Evolutionary conservation across 1,140 invertebrate genomes (phyloP).

Genomic region (Macrotrachela quadricornifera): DNA sequence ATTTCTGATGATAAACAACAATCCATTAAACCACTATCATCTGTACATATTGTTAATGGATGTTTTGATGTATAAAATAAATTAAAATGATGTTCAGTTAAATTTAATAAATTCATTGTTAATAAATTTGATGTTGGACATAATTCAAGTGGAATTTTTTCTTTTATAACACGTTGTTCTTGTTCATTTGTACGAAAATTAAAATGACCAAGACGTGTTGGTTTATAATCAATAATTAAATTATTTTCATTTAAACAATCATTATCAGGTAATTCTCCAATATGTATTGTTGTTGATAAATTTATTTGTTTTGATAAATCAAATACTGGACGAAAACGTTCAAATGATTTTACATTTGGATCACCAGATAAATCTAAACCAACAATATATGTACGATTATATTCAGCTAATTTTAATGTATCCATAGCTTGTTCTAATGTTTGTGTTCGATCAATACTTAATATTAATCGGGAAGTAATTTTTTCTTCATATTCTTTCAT

Average conservation of each 20-base stretch:
- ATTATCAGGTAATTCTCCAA: not conserved
- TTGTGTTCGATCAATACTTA: slow-evolving; percentile 4
- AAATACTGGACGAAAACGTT: not conserved
- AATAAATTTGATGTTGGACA: slow-evolving; percentile 8
- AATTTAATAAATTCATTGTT: not conserved
- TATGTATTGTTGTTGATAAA: slow-evolving; percentile 3
- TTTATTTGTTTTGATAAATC: not conserved
- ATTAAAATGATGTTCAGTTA: slow-evolving; percentile 4
- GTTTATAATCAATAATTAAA: not conserved
- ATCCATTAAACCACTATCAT: slow-evolving; percentile 6
- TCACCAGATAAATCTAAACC: slow-evolving; percentile 6
- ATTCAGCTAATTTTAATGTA: not conserved
- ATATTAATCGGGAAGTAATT: not conserved
- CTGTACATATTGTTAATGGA: slow-evolving; percentile 5
- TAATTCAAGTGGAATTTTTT: slow-evolving; percentile 5
- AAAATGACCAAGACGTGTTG: slow-evolving; percentile 3
- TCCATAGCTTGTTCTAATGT: not conserved
- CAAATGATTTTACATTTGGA: not conserved
- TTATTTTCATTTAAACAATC: not conserved
- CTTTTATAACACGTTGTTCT: not conserved
- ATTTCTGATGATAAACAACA: not conserved
- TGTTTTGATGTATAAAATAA: not conserved
- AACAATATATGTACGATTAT: not conserved
- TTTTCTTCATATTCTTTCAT: slow-evolving; percentile 1
- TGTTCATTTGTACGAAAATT: not conserved